Conservation (phyloP, 2,888 invertebrate genomes). For the Amaurobius ferox region DNA sequence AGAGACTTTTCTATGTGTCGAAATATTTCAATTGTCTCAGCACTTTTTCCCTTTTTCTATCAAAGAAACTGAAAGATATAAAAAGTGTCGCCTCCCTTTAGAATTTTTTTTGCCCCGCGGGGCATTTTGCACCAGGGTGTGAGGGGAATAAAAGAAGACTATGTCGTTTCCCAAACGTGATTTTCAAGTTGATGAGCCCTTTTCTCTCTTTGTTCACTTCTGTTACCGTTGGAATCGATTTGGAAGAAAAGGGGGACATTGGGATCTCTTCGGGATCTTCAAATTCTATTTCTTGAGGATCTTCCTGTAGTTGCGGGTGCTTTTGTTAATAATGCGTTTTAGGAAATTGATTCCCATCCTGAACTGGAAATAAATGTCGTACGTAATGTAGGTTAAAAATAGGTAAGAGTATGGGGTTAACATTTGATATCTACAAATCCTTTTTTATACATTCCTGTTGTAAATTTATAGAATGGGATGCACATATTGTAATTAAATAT, state of each 20-base stretch:
- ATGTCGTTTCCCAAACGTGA: slow-evolving; percentile 57
- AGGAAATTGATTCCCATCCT: too few species aligned
- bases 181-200: slow-evolving; percentile 62
- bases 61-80: slow-evolving; percentile 21
- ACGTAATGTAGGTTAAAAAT: too few species aligned
- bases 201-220: slow-evolving; percentile 5
- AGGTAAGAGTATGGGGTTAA: too few species aligned
- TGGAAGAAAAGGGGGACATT: neutral
- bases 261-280: neutral
- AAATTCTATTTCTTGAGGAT: slow-evolving; percentile 11
- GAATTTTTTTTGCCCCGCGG: slow-evolving; percentile 34
- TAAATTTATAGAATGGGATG: too few species aligned
- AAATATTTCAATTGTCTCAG: slow-evolving; percentile 56
- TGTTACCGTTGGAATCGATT: slow-evolving; percentile 3
- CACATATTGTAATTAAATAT: too few species aligned
- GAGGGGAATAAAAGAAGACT: slow-evolving; percentile 35
- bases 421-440: too few species aligned
- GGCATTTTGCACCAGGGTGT: slow-evolving; percentile 63
- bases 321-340: too few species aligned
- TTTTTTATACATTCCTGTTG: too few species aligned
- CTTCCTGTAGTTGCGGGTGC: neutral
- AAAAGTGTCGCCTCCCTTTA: neutral
- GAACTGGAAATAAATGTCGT: too few species aligned
- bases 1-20: neutral
- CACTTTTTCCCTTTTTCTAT: slow-evolving; percentile 10